Conservation (phyloP, 2,113 vertebrate genomes). For the Chaetodon trifascialis region DNA sequence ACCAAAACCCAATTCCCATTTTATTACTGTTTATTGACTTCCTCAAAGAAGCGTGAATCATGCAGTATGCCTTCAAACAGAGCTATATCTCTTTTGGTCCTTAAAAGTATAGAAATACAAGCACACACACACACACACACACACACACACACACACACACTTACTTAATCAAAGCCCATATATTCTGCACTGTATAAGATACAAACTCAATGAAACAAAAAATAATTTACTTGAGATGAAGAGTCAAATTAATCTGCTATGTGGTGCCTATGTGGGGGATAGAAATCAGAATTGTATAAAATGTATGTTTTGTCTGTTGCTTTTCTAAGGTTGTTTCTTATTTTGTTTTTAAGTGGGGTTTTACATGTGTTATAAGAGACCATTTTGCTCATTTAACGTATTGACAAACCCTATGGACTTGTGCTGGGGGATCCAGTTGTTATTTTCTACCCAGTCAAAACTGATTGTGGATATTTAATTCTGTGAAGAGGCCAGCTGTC, state of each 20-base stretch:
- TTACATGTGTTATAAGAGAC: slow-evolving; percentile 65
- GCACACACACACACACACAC: slow-evolving; percentile 19
- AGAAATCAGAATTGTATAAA: slow-evolving; percentile 81
- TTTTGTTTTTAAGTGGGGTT: slow-evolving; percentile 72
- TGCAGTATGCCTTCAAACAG: too few relatives aligned
- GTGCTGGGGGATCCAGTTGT: slow-evolving; percentile 83
- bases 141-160: slow-evolving; percentile 50
- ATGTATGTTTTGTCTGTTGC: slow-evolving; percentile 72
- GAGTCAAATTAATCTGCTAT: slow-evolving; percentile 79
- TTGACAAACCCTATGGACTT: slow-evolving; percentile 91
- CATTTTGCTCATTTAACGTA: slow-evolving; percentile 68
- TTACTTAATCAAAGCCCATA: slow-evolving; percentile 86
- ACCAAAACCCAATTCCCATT: too few relatives aligned
- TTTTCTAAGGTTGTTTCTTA: slow-evolving; percentile 59
- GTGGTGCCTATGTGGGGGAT: slow-evolving; percentile 65
- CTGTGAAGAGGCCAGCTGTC: slow-evolving; percentile 79
- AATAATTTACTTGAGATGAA: slow-evolving; percentile 87
- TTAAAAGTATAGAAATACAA: slow-evolving; percentile 66
- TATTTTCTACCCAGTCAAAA: slow-evolving; percentile 76
- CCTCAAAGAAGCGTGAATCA: too few relatives aligned
- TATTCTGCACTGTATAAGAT: slow-evolving; percentile 95
- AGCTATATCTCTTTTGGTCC: background rate
- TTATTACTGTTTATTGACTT: too few relatives aligned
- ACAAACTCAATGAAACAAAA: slow-evolving; percentile 84
- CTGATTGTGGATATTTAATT: slow-evolving; percentile 87